A percentile compares a stretch with the other conserved stretches of the same genome.
Evolutionary conservation across 2,113 vertebrate genomes (phyloP).

Genomic region (Menidia beryllina): DNA sequence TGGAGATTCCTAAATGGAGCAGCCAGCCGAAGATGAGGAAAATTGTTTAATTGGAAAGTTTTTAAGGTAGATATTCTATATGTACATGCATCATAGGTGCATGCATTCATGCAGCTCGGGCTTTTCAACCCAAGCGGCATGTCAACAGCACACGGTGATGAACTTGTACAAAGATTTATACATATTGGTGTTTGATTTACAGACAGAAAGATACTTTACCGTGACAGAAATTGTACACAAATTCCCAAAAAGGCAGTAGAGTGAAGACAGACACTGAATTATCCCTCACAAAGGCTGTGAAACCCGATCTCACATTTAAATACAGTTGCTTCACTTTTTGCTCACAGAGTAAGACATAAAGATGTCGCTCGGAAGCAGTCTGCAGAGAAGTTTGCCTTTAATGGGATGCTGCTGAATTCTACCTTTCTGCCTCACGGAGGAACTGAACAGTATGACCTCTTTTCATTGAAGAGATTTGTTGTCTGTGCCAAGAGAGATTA

Average conservation of each 20-base stretch:
- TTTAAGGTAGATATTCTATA: neutral
- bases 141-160: neutral
- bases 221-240: neutral
- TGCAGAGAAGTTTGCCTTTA: slow-evolving; percentile 58
- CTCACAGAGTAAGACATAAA: slow-evolving; percentile 44
- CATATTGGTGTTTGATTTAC: neutral
- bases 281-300: neutral
- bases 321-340: slow-evolving; percentile 16
- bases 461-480: slow-evolving; percentile 67
- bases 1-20: too few species aligned
- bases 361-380: slow-evolving; percentile 49
- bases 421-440: slow-evolving; percentile 55
- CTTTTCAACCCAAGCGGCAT: neutral
- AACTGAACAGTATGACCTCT: slow-evolving; percentile 36
- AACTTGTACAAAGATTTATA: neutral
- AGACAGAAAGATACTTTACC: neutral
- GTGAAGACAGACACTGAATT: neutral
- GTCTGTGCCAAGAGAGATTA: slow-evolving; percentile 66
- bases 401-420: slow-evolving; percentile 69
- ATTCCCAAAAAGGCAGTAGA: neutral
- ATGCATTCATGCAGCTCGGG: neutral
- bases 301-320: slow-evolving; percentile 10
- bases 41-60: too few species aligned
- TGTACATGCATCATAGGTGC: neutral
- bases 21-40: too few species aligned